Evolutionary conservation across 2,888 invertebrate genomes (phyloP).

Genomic region (Dastarcus helophoroides): DNA sequence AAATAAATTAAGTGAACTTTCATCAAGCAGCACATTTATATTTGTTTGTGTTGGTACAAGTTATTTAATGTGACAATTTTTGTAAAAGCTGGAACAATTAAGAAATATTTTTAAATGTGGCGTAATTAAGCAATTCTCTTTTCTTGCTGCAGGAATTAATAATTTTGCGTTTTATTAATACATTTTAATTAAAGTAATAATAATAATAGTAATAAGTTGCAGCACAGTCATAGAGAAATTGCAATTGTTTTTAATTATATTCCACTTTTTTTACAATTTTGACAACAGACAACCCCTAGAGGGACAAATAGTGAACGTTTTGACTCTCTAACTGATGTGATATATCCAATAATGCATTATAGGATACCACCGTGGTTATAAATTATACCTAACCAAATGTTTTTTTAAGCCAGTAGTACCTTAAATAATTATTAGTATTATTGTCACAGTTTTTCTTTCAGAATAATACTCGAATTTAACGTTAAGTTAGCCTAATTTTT

Average conservation of each 20-base stretch:
- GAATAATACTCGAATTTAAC: constrained; percentile 6
- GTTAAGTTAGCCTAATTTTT: constrained; percentile 11
- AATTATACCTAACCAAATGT: constrained; percentile 26
- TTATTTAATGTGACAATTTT: no score
- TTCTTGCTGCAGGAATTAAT: no score
- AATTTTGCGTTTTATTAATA: background rate
- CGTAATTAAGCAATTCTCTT: no score
- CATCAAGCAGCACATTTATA: no score
- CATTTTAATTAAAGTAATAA: constrained; percentile 1
- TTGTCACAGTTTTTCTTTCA: constrained; percentile 9
- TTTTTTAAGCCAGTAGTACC: constrained; percentile 31
- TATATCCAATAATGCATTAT: constrained; percentile 26
- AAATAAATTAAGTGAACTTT: no score
- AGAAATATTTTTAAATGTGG: no score
- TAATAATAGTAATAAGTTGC: background rate
- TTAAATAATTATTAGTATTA: constrained; percentile 20
- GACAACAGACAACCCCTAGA: background rate
- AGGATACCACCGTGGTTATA: constrained; percentile 14
- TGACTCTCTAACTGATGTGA: constrained; percentile 22
- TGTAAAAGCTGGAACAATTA: no score
- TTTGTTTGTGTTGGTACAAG: no score
- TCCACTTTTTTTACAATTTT: constrained; percentile 1
- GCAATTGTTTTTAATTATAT: background rate
- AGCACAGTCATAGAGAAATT: background rate
- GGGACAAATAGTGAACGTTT: constrained; percentile 7